phyloP scores from a whole-genome alignment of 2,888 invertebrate genomes.

The Caenorhabditis imperialis region DNA sequence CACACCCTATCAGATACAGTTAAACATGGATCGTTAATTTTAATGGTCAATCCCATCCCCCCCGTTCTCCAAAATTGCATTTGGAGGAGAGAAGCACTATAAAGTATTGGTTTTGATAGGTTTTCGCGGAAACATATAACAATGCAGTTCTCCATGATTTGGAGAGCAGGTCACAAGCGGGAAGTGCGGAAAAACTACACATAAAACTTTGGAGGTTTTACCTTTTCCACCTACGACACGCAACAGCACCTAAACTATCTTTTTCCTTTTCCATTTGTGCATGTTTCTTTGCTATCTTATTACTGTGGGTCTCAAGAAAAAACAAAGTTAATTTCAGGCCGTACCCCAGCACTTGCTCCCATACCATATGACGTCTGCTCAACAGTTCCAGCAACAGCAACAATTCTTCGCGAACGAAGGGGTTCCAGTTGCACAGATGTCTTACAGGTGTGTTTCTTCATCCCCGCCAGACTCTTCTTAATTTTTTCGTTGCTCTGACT shows the following conservation, averaged over 20 bases:
- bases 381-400: slow-evolving; percentile 30
- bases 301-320: too few relatives aligned
- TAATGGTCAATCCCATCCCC: too few relatives aligned
- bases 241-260: too few relatives aligned
- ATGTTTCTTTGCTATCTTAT: too few relatives aligned
- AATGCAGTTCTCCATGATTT: slow-evolving; percentile 12
- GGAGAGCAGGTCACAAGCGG: slow-evolving; percentile 9
- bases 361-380: slow-evolving; percentile 42
- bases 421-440: slow-evolving; percentile 25
- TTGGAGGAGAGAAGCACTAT: slow-evolving; percentile 22
- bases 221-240: too few relatives aligned
- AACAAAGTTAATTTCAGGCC: slow-evolving; percentile 42
- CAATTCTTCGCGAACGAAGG: slow-evolving; percentile 29
- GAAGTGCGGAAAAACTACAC: slow-evolving; percentile 1
- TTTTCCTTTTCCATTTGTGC: too few relatives aligned
- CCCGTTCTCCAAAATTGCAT: too few relatives aligned
- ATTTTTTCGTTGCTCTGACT: too few relatives aligned
- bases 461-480: too few relatives aligned
- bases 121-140: slow-evolving; percentile 24
- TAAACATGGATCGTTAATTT: slow-evolving; percentile 52
- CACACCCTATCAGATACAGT: slow-evolving; percentile 30
- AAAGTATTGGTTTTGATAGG: slow-evolving; percentile 30
- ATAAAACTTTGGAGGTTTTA: too few relatives aligned
- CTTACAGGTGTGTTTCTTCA: slow-evolving; percentile 46
- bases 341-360: slow-evolving; percentile 38